phyloP scores from a whole-genome alignment of 1,140 invertebrate genomes.

The Drosophila equinoxialis region DNA sequence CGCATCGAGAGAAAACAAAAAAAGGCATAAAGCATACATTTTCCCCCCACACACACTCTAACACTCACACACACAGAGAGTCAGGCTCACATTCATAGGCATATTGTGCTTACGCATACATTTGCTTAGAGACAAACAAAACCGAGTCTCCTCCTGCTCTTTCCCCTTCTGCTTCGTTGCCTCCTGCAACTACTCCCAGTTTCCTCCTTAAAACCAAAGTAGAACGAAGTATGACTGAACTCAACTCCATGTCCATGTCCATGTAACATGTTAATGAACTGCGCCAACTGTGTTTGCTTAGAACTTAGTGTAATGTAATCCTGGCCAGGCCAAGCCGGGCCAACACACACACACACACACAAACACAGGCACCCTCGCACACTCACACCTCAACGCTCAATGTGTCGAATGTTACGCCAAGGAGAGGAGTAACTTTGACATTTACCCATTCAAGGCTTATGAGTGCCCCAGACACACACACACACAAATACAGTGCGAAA shows the following conservation, averaged over 20 bases:
- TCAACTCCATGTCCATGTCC: slow-evolving; percentile 63
- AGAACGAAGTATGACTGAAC: slow-evolving; percentile 64
- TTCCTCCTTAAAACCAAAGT: slow-evolving; percentile 40
- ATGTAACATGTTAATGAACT: slow-evolving; percentile 82
- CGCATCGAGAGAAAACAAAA: slow-evolving; percentile 61
- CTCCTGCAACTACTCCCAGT: neutral
- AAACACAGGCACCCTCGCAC: slow-evolving; percentile 12
- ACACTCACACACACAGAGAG: slow-evolving; percentile 23
- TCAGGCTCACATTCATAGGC: slow-evolving; percentile 24
- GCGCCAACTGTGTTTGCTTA: slow-evolving; percentile 81
- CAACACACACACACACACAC: slow-evolving; percentile 24
- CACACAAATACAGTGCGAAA: slow-evolving; percentile 5
- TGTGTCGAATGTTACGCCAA: slow-evolving; percentile 81
- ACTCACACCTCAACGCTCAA: slow-evolving; percentile 71
- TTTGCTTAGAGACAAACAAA: slow-evolving; percentile 68
- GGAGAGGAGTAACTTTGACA: slow-evolving; percentile 81
- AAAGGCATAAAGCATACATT: slow-evolving; percentile 58
- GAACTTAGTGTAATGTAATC: slow-evolving; percentile 82
- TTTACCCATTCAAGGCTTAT: slow-evolving; percentile 81
- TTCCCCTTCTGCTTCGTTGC: slow-evolving; percentile 10
- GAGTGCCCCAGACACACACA: slow-evolving; percentile 58
- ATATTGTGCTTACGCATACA: slow-evolving; percentile 71
- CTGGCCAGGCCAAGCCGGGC: slow-evolving; percentile 38
- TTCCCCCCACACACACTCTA: slow-evolving; percentile 15
- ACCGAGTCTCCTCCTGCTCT: slow-evolving; percentile 50